A percentile compares a stretch with the other conserved stretches of the same genome.
phyloP scores from a whole-genome alignment of 1,140 invertebrate genomes.

The Drosophila albomicans region DNA sequence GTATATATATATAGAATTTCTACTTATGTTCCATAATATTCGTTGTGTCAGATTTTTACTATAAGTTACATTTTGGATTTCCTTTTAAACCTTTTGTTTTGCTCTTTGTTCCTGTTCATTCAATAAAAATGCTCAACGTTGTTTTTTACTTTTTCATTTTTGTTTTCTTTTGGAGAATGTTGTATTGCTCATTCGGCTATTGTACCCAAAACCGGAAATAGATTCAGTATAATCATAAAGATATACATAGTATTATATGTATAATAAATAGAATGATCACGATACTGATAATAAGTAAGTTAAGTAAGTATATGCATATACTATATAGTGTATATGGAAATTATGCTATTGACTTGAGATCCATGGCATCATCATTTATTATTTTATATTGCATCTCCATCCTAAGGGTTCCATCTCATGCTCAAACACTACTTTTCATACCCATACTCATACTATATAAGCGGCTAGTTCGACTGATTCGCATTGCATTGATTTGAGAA shows the following conservation, averaged over 20 bases:
- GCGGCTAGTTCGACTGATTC: slow-evolving; percentile 68
- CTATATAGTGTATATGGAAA: slow-evolving; percentile 45
- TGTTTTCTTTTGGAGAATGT: slow-evolving; percentile 35
- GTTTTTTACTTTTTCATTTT: too few species aligned
- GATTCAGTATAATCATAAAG: slow-evolving; percentile 43
- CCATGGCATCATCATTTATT: slow-evolving; percentile 33
- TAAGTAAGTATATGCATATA: slow-evolving; percentile 27
- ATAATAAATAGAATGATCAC: slow-evolving; percentile 36
- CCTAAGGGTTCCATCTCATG: slow-evolving; percentile 28
- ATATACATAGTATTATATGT: background rate
- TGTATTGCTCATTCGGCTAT: slow-evolving; percentile 55
- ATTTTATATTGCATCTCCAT: background rate
- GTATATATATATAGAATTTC: slow-evolving; percentile 84
- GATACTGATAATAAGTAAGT: slow-evolving; percentile 18
- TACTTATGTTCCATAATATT: slow-evolving; percentile 85
- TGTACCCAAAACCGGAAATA: slow-evolving; percentile 50
- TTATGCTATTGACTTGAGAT: slow-evolving; percentile 74
- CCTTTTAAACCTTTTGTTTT: slow-evolving; percentile 76
- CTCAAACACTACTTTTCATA: slow-evolving; percentile 43
- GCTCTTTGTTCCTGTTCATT: slow-evolving; percentile 43
- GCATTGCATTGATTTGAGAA: slow-evolving; percentile 19
- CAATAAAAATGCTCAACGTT: slow-evolving; percentile 65
- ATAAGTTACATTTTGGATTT: slow-evolving; percentile 84
- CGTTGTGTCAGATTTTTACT: slow-evolving; percentile 85
- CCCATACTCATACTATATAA: slow-evolving; percentile 37